Conservation (phyloP, 2,113 vertebrate species). For the Morone chrysops region DNA sequence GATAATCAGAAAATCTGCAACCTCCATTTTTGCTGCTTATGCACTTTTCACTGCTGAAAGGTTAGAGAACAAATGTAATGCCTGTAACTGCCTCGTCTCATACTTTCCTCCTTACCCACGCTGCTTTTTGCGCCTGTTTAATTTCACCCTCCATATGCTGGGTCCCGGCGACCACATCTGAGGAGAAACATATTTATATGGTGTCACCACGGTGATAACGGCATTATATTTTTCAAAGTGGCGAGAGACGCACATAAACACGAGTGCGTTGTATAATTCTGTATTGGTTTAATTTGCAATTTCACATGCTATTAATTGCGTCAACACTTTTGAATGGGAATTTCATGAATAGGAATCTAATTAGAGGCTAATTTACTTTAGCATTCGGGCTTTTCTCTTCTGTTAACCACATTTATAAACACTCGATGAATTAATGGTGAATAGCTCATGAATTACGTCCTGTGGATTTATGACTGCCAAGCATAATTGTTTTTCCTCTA, state of each 20-base stretch:
- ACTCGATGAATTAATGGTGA: slow-evolving; percentile 80
- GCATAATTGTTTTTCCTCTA: slow-evolving; percentile 73
- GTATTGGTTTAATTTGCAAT: slow-evolving; percentile 80
- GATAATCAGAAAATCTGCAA: slow-evolving; percentile 38
- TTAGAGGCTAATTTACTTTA: slow-evolving; percentile 83
- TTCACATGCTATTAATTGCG: slow-evolving; percentile 84
- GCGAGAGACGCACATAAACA: slow-evolving; percentile 63
- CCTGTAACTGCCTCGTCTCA: slow-evolving; percentile 13
- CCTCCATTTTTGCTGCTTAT: slow-evolving; percentile 27
- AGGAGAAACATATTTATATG: slow-evolving; percentile 65
- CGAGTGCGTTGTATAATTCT: slow-evolving; percentile 57
- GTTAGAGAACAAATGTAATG: slow-evolving; percentile 34
- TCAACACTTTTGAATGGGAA: slow-evolving; percentile 79
- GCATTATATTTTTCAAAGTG: slow-evolving; percentile 69
- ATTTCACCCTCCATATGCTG: slow-evolving; percentile 7
- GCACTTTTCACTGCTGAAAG: slow-evolving; percentile 36
- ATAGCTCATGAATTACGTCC: slow-evolving; percentile 76
- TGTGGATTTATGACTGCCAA: slow-evolving; percentile 78
- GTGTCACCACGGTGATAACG: slow-evolving; percentile 70
- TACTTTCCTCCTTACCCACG: neutral
- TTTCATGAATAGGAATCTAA: slow-evolving; percentile 82
- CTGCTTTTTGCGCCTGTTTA: slow-evolving; percentile 5
- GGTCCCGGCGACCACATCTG: slow-evolving; percentile 10
- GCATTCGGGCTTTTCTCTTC: slow-evolving; percentile 57
- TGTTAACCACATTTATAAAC: slow-evolving; percentile 83